Evolutionary conservation across 2,797 vertebrate genomes (phyloP).

Genomic region (Molossus molossus): DNA sequence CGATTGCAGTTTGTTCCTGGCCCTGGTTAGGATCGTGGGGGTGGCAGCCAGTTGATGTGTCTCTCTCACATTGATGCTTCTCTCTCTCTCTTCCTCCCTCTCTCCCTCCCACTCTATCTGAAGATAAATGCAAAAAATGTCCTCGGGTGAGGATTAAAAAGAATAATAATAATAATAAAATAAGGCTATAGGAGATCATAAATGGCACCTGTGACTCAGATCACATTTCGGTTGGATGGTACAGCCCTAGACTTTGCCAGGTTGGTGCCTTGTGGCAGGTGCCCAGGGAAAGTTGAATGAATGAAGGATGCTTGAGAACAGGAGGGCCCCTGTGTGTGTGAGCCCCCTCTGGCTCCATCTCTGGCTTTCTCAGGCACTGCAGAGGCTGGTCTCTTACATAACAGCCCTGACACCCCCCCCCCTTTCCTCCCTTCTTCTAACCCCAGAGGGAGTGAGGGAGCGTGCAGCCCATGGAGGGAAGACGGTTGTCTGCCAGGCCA

Average conservation of each 20-base stretch:
- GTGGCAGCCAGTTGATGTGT: too few relatives aligned
- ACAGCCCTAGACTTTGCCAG: background rate
- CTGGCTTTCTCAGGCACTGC: background rate
- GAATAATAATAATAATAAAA: background rate
- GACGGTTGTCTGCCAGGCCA: background rate
- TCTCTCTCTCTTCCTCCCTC: too few relatives aligned
- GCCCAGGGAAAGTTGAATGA: background rate
- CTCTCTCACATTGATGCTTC: too few relatives aligned
- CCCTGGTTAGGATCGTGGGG: too few relatives aligned
- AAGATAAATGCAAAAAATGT: too few relatives aligned
- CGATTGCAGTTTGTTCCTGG: too few relatives aligned
- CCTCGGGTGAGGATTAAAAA: too few relatives aligned
- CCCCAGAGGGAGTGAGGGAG: background rate
- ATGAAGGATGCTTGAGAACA: background rate
- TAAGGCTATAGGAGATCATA: background rate
- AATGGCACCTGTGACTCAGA: background rate
- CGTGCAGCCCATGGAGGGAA: background rate
- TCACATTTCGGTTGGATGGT: background rate
- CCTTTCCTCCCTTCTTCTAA: background rate
- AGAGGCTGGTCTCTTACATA: background rate
- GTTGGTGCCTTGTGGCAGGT: background rate
- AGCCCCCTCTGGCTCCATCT: background rate
- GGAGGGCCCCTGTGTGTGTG: fast-evolving
- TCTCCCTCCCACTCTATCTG: too few relatives aligned
- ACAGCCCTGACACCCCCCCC: background rate